Base-by-base conservation (phyloP, 2,888 invertebrate species). In the Eulithis prunata region DNA sequence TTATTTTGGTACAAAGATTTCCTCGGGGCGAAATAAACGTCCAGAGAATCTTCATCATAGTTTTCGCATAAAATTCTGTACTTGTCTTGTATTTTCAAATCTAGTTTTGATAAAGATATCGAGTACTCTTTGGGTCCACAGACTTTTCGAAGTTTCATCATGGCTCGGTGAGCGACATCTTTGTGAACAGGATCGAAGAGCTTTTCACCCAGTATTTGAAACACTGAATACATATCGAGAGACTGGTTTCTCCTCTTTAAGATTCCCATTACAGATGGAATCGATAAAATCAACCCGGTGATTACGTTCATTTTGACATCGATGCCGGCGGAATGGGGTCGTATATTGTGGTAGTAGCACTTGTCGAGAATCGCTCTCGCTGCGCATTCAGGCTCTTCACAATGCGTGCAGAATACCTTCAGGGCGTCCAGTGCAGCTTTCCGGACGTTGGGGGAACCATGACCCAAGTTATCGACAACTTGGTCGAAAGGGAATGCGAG, bases 351-450 rank as follows among this genome's bases (percentile, higher is more conserved):
- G 72, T 95, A 95, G 1, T 96, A 91, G n/a, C 96, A 96, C 70
- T 94, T 94, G 67, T 95, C 94, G 57, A 96, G 88, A 64, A 96
- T 93, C 55, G 95, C 94, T 64, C 94, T 89, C 21, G 96, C 91
- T 14, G 96, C 95, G 62, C 94, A 94, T 73, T 97, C 96, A 0
- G 95, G 94, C 74, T 95, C 94, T 38, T 94, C 94, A 58, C 96
- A 96, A 78, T 96, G 94, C 6, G 94, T 90, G 49, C 97, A 93
- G 82, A 97, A 97, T 28, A 95, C 95, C 75, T 96, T 94, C 5
- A 97, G 85, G 1, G 96, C 95, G 78, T 97, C 97, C 43, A 97
- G 86, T 0, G 97, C 96, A 7, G 96, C 96, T 85, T 97, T 97
- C 12, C 97, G 93, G 0, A 97, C 96, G 0, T 97, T 96, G 0